Percentiles rank a stretch among this genome's conserved stretches.
These are phyloP conservation scores for Phrynosoma platyrhinos DNA, from an alignment of 2,113 vertebrate species.

Conservation along the genomic window DNA sequence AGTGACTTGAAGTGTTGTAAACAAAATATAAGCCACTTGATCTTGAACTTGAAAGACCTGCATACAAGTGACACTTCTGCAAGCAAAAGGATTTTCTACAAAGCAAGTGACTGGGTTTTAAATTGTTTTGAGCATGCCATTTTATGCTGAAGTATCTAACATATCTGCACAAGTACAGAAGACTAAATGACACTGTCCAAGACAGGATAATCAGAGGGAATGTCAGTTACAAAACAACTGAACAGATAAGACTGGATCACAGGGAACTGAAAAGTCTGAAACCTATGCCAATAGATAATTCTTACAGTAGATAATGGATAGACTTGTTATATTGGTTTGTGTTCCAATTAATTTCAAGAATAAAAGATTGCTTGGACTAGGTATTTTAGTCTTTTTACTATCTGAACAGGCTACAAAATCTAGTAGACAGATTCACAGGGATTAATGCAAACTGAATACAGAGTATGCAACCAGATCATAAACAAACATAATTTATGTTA, in stretches of 20 bases:
- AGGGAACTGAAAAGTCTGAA: background rate
- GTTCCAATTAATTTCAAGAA: background rate
- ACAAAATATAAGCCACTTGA: background rate
- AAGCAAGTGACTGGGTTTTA: rapidly evolving
- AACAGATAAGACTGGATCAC: no score
- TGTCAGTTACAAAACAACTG: no score
- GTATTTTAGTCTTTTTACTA: background rate
- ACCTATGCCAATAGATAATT: background rate
- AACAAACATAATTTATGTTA: background rate
- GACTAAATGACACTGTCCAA: background rate
- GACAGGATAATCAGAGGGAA: background rate
- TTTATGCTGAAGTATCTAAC: constrained; percentile 33
- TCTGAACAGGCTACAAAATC: background rate
- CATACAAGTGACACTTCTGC: background rate
- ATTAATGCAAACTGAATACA: background rate
- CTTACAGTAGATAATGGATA: background rate
- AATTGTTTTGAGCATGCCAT: background rate
- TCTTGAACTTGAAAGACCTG: background rate
- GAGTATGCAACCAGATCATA: background rate
- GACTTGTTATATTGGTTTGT: background rate
- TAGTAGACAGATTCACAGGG: background rate
- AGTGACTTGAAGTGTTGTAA: background rate
- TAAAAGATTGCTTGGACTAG: background rate
- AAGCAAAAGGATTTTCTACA: background rate
- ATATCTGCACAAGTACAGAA: constrained; percentile 10